Evolutionary conservation across 1,140 invertebrate species (phyloP).

Genomic region (Bombus confusus): DNA sequence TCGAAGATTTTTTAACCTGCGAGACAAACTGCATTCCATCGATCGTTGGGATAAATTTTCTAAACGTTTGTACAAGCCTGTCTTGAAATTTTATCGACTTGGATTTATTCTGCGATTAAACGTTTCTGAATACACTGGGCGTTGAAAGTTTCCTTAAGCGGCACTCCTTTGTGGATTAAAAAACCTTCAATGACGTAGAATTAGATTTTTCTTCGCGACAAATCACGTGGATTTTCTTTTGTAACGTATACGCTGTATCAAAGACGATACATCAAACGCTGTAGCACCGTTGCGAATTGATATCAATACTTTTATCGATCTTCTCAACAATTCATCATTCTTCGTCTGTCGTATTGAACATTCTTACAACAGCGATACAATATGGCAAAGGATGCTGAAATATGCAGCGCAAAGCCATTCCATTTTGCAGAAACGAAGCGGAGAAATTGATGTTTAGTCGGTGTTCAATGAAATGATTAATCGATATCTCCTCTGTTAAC

Average conservation of each 20-base stretch:
- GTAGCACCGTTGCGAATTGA: not conserved
- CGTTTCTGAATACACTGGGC: too few relatives aligned
- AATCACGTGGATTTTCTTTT: not conserved
- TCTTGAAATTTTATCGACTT: too few relatives aligned
- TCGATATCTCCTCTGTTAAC: slow-evolving; percentile 16
- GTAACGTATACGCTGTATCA: not conserved
- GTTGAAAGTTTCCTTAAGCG: too few relatives aligned
- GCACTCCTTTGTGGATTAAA: too few relatives aligned
- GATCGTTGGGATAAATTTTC: too few relatives aligned
- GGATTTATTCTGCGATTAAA: too few relatives aligned
- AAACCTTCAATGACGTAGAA: too few relatives aligned
- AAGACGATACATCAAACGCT: not conserved
- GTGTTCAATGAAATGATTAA: slow-evolving; percentile 12
- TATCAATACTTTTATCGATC: not conserved
- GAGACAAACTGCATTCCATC: too few relatives aligned
- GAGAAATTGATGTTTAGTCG: not conserved
- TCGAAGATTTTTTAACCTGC: too few relatives aligned
- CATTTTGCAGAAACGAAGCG: not conserved
- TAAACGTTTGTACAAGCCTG: too few relatives aligned
- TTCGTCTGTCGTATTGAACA: not conserved
- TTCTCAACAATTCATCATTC: not conserved
- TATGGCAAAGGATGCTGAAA: not conserved
- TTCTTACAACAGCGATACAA: not conserved
- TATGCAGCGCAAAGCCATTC: not conserved
- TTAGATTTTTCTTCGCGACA: too few relatives aligned